Base-by-base conservation (phyloP, 1,140 invertebrate species). In the Chrysoperla carnea region DNA sequence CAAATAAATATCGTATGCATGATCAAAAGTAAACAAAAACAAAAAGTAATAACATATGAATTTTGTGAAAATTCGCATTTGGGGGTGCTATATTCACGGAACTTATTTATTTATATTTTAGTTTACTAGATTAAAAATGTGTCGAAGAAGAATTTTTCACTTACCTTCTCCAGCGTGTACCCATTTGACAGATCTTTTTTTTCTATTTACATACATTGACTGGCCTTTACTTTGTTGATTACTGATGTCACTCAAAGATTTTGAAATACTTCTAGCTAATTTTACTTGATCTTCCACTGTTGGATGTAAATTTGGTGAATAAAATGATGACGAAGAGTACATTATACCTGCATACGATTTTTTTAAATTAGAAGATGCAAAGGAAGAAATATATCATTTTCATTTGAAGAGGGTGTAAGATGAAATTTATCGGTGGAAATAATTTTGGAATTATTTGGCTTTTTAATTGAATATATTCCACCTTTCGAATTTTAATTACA, bases 241-340 rank as follows among this genome's bases (percentile, higher is more conserved):
- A 64, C 81, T 85, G 47, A 85, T 82, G 54, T 92, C 86, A 50
- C 84, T 87, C 50, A 96, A 63, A n/a, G 87, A 92, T 63, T 81
- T 75, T 42, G 89, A 91, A 58, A 96, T 94, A 56, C 82, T 74
- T 36, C 84, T 72, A 36, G 89, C 90, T 42, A 95, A 67, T 57
- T 88, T 78, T 54, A 95, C 88, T 64, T 96, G 91, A 58, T 96
- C 90, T 56, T 93, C 86, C 41, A 96, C 82, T 1, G 91, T 94
- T 2, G 91, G 91, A 62, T 93, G 91, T 28, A 78, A 68, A 31
- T 78, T 76, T 15, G 80, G 76, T 11, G 84, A 78, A 63, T 94
- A 96, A 71, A 95, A 96, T 50, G 87, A 84, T 11, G 90, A 94
- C 37, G 89, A 92, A 9, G 88, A 79, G 62, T 82, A 95, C 59